Percentiles rank a stretch among this genome's conserved stretches.
phyloP scores from a whole-genome alignment of 2,797 vertebrate species.

The Gymnothorax javanicus region DNA sequence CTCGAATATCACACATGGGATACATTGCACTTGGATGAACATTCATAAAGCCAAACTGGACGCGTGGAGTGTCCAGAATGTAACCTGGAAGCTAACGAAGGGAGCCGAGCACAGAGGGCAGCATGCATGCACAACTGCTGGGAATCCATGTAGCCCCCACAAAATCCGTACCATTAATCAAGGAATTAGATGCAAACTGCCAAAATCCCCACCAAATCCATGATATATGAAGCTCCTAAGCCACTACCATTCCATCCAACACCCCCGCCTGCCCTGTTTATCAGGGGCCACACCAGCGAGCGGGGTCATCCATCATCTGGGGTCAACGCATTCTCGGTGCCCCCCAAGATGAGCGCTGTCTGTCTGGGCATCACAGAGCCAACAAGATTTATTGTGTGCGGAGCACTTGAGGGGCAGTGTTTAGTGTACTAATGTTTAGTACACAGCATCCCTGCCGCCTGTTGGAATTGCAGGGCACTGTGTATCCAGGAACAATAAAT shows the following conservation, averaged over 20 bases:
- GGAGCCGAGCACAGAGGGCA: slow-evolving; percentile 50
- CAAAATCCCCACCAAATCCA: slow-evolving; percentile 47
- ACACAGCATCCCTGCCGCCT: neutral
- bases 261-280: slow-evolving; percentile 27
- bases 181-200: slow-evolving; percentile 61
- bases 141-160: slow-evolving; percentile 56
- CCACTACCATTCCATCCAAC: slow-evolving; percentile 5
- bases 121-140: slow-evolving; percentile 19
- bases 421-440: neutral
- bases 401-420: neutral
- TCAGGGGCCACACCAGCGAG: slow-evolving; percentile 31
- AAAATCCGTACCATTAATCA: slow-evolving; percentile 67
- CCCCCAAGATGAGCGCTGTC: slow-evolving; percentile 24
- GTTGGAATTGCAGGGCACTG: neutral
- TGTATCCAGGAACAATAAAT: neutral
- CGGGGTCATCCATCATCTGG: slow-evolving; percentile 40
- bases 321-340: slow-evolving; percentile 30
- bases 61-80: neutral
- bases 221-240: slow-evolving; percentile 43
- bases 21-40: neutral
- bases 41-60: neutral
- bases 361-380: slow-evolving; percentile 35
- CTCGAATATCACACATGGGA: neutral
- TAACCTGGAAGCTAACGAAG: slow-evolving; percentile 54
- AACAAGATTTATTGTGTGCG: neutral